Base-by-base conservation (phyloP, 2,888 invertebrate genomes). In the Slavum lentiscoides region DNA sequence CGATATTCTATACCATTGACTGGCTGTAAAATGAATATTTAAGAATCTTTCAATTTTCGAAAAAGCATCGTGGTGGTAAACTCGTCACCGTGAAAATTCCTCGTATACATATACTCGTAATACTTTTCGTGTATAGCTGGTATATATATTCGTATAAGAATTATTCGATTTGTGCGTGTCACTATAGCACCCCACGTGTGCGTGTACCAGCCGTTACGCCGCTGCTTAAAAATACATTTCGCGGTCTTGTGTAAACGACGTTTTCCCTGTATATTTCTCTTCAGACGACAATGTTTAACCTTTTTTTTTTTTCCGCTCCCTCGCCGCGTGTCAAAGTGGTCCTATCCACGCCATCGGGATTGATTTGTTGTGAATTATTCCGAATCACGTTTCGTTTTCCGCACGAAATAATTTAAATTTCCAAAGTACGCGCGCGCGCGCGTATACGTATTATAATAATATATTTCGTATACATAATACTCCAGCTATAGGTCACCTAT, bases 361-460 rank as follows among this genome's bases (percentile, higher is more conserved):
- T 59, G 58, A 68, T 76, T 30, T 30, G 30, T 76, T 59, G 67
- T 49, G 43, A 76, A 68, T 59, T 76, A 77, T 77, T 77, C 77
- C 37, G 62, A 39, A 61, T 70, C 77, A 77, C 77, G 77, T 77
- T 77, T 70, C 53, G 53, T 61, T 70, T 62, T 55, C 53, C 69
- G 39, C 77, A 70, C 77, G 77, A 70, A 62, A 69, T 77, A 55
- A 77, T 77, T 77, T 77, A 37, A 70, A 77, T 77, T 70, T 53
- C 61, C 61, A 2, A 49, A 68, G 76, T 76, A 39, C n/a, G 21
- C 49, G n/a, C 62, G 62, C n/a, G 64, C 61, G 9, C 21, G n/a
- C 37, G n/a, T 58, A 37, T 39, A n/a, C n/a, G n/a, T n/a, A n/a
- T n/a, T n/a, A n/a, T n/a, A n/a, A n/a, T n/a, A n/a, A n/a, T 39